Evolutionary conservation across 1,140 invertebrate genomes (phyloP).

Genomic region (Vollenhovia emeryi): DNA sequence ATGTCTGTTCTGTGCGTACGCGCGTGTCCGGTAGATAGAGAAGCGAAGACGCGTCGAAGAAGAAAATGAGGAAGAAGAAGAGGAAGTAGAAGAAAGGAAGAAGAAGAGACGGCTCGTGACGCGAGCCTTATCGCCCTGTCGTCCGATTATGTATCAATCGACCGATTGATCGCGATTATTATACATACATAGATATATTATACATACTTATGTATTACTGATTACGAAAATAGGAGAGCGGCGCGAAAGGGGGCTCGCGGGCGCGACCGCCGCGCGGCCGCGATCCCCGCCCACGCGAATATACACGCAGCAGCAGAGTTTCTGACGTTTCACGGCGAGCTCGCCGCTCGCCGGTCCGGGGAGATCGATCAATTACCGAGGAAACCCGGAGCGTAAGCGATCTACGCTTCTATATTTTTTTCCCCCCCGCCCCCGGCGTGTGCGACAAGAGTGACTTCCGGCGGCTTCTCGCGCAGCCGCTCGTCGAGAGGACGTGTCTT

Average conservation of each 20-base stretch:
- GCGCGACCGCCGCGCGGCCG: neutral
- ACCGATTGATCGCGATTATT: conserved; percentile 49
- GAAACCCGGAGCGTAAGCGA: conserved; percentile 22
- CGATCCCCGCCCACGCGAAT: conserved; percentile 23
- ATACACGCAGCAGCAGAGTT: conserved; percentile 28
- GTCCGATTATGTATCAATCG: conserved; percentile 53
- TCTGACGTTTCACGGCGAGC: conserved; percentile 6
- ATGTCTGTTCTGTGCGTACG: conserved; percentile 37
- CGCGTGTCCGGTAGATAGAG: conserved; percentile 40
- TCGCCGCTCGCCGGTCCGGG: too few species aligned
- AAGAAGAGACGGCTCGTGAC: conserved; percentile 13
- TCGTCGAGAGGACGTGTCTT: conserved; percentile 2
- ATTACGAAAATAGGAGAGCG: neutral
- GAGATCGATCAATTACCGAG: conserved; percentile 13
- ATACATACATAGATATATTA: conserved; percentile 52
- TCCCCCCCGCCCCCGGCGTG: too few species aligned
- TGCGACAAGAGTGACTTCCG: conserved; percentile 12
- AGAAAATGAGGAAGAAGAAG: neutral
- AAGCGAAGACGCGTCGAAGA: neutral
- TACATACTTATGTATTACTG: conserved; percentile 38
- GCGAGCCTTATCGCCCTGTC: conserved; percentile 38
- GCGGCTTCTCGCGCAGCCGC: neutral
- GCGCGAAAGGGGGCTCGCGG: neutral
- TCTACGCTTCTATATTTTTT: conserved; percentile 23
- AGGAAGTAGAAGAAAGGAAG: neutral